Evolutionary conservation across 2,888 invertebrate species (phyloP).

Genomic region (Kryphioiulus occultus): DNA sequence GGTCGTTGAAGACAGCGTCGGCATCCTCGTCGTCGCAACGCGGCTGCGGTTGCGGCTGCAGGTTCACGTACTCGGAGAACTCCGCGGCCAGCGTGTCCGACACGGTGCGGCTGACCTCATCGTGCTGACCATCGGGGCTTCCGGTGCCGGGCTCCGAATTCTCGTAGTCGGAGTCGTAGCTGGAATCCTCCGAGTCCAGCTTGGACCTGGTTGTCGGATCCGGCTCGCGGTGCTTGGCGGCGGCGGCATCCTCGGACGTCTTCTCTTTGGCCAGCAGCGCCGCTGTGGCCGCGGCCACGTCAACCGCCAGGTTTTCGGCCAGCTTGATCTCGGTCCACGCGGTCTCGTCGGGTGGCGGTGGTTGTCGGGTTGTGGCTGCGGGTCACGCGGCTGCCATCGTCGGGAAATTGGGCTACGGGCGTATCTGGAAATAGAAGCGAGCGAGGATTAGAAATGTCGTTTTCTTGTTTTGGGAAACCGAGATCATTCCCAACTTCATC

Average conservation of each 20-base stretch:
- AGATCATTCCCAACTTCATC: too few relatives aligned
- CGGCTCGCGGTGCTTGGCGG: not conserved
- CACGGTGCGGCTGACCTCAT: conserved; percentile 80
- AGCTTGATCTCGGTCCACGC: not conserved
- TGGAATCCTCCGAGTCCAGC: conserved; percentile 74
- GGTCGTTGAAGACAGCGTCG: conserved; percentile 54
- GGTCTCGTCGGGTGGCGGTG: not conserved
- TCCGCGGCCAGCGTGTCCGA: conserved; percentile 86
- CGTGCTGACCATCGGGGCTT: conserved; percentile 65
- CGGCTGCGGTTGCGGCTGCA: not conserved
- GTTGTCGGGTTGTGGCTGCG: not conserved
- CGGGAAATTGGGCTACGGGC: not conserved
- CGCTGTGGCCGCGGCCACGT: not conserved
- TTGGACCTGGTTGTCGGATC: conserved; percentile 49
- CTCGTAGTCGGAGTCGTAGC: conserved; percentile 79
- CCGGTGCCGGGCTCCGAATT: conserved; percentile 65
- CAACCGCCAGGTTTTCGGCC: not conserved
- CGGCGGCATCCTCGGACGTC: not conserved
- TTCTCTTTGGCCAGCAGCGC: not conserved
- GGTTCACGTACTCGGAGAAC: conserved; percentile 78
- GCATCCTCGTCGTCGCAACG: conserved; percentile 12
- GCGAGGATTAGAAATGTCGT: too few relatives aligned
- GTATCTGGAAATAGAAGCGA: not conserved
- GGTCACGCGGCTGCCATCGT: not conserved
- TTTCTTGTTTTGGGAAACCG: too few relatives aligned